Conservation (phyloP, 2,113 vertebrate genomes). For the zebrafish (Danio rerio) region GRCz12tu NC_133193.1:17140501-17141000, state of each 20-base stretch:
- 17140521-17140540: constrained; percentile 50
- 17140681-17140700: constrained; percentile 67
- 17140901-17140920: too few relatives aligned
- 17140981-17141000: too few relatives aligned
- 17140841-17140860: too few relatives aligned
- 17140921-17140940: too few relatives aligned
- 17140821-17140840: too few relatives aligned
- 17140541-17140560: neutral
- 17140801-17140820: too few relatives aligned
- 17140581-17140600: constrained; percentile 48
- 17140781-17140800: neutral
- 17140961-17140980: too few relatives aligned
- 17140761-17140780: constrained; percentile 60
- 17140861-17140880: too few relatives aligned
- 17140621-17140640: constrained; percentile 50
- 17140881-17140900: too few relatives aligned
- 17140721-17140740: constrained; percentile 34
- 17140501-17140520: constrained; percentile 64
- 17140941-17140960: too few relatives aligned
- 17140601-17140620: constrained; percentile 63
- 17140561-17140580: neutral
- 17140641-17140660: constrained; percentile 49
- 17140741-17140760: constrained; percentile 36
- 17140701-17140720: constrained; percentile 72
- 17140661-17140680: constrained; percentile 64